These are phyloP conservation scores for Proctacanthus coquilletti DNA, from an alignment of 1,140 invertebrate genomes.

Conservation along the genomic window DNA sequence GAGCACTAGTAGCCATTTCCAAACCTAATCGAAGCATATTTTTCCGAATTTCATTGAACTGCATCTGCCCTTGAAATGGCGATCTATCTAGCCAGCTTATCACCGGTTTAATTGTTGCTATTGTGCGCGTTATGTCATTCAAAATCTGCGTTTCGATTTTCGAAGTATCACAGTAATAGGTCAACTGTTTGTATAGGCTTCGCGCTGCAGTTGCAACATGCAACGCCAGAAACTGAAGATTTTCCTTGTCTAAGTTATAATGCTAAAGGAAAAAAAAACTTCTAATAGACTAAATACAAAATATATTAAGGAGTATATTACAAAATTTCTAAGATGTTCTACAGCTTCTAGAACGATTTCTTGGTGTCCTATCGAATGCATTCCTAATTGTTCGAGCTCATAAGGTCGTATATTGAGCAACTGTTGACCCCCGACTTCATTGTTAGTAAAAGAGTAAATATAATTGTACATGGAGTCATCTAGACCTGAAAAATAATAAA, in stretches of 20 bases:
- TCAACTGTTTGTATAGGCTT: conserved; percentile 53
- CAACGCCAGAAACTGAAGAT: conserved; percentile 73
- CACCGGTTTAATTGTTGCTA: conserved; percentile 69
- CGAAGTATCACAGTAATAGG: conserved; percentile 40
- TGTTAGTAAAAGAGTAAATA: conserved; percentile 63
- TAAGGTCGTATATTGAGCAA: conserved; percentile 68
- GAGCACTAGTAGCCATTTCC: conserved; percentile 73
- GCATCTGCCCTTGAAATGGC: conserved; percentile 25
- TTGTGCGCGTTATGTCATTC: conserved; percentile 66
- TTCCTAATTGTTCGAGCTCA: conserved; percentile 72
- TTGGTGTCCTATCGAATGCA: conserved; percentile 77
- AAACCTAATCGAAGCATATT: conserved; percentile 62
- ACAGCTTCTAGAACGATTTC: conserved; percentile 83
- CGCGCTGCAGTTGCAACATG: conserved; percentile 68
- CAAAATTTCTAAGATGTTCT: conserved; percentile 73
- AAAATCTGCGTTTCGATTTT: conserved; percentile 66
- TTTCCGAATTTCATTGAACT: conserved; percentile 24
- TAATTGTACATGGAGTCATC: conserved; percentile 68
- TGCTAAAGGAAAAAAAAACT: conserved; percentile 42
- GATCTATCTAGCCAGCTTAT: conserved; percentile 74
- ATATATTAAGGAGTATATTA: conserved; percentile 32
- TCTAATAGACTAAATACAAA: conserved; percentile 3
- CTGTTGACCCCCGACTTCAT: conserved; percentile 65
- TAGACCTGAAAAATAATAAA: conserved; percentile 46
- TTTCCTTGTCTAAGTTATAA: conserved; percentile 80